Conservation (phyloP, 2,797 vertebrate species). For the Argentina silus region DNA sequence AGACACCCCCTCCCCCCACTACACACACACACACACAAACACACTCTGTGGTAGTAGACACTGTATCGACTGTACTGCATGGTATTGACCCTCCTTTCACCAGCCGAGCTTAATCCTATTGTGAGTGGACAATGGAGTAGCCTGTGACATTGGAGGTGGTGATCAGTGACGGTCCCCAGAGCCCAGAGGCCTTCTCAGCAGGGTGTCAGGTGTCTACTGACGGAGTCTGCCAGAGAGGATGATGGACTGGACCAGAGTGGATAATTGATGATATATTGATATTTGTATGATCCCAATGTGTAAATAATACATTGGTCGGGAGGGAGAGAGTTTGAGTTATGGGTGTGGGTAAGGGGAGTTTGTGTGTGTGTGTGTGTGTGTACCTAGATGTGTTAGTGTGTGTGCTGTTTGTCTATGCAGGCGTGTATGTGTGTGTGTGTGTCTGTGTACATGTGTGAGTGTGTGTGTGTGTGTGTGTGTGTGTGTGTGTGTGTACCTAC, state of each 20-base stretch:
- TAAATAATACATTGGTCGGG: too few species aligned
- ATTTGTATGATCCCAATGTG: not conserved
- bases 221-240: not conserved
- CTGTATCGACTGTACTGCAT: not conserved
- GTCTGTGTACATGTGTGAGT: conserved; percentile 6
- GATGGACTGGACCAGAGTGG: not conserved
- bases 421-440: conserved; percentile 12
- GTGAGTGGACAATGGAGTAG: not conserved
- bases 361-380: conserved; percentile 4
- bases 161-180: not conserved
- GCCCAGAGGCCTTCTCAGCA: not conserved
- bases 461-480: not conserved
- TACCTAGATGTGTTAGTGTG: conserved; percentile 6
- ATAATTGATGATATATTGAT: not conserved
- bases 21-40: too few species aligned
- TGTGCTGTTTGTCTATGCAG: too few species aligned
- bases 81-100: not conserved
- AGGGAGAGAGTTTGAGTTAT: too few species aligned
- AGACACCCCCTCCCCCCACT: too few species aligned
- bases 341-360: too few species aligned
- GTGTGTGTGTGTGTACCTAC: conserved; percentile 1
- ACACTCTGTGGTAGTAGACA: not conserved
- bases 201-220: not conserved
- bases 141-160: not conserved
- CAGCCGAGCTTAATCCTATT: not conserved